Conservation (phyloP, 2,797 vertebrate species). For the Silurus lanzhouensis region DNA sequence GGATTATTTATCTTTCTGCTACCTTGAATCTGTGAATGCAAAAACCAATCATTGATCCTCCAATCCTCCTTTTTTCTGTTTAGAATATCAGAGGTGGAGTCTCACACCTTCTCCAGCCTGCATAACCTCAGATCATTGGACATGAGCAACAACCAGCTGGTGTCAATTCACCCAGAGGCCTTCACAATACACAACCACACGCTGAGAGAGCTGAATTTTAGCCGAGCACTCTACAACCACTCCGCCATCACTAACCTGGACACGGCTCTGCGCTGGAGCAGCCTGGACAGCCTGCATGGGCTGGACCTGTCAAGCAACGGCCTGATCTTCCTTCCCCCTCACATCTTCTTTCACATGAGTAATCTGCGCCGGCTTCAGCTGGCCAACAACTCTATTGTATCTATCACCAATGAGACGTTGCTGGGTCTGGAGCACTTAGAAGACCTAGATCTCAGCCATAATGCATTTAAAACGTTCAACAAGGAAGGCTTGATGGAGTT, state of each 20-base stretch:
- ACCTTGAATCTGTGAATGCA: background rate
- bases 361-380: constrained; percentile 66
- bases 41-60: background rate
- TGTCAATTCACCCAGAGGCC: constrained; percentile 73
- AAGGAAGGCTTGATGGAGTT: constrained; percentile 72
- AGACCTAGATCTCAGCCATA: constrained; percentile 75
- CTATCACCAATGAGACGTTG: constrained; percentile 72
- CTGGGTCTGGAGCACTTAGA: constrained; percentile 68
- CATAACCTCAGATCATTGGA: constrained; percentile 75
- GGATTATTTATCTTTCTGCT: background rate
- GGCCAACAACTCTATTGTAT: constrained; percentile 76
- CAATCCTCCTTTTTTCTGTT: background rate
- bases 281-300: constrained; percentile 62
- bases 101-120: constrained; percentile 71
- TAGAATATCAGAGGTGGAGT: constrained; percentile 75
- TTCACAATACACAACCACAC: constrained; percentile 68
- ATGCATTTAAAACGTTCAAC: constrained; percentile 69
- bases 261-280: constrained; percentile 67
- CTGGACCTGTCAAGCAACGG: constrained; percentile 76
- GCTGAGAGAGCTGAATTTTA: constrained; percentile 79
- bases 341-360: constrained; percentile 67
- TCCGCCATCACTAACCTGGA: constrained; percentile 68
- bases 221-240: constrained; percentile 76
- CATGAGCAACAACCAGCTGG: constrained; percentile 78
- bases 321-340: constrained; percentile 70